Conservation (phyloP, 2,888 invertebrate genomes). For the Prosopocoilus inquinatus region DNA sequence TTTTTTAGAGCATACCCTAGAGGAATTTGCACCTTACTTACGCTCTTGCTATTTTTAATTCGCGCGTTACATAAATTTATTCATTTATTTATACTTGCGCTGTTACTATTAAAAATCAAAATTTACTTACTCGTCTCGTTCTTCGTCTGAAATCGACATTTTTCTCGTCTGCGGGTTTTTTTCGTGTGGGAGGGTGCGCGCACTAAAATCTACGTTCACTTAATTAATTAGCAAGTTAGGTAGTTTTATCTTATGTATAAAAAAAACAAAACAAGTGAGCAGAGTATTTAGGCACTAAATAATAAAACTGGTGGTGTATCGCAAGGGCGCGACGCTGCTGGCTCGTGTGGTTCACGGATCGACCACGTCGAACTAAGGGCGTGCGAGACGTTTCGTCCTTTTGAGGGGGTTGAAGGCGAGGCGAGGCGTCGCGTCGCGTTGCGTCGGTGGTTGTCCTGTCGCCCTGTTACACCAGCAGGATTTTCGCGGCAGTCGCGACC, state of each 20-base stretch:
- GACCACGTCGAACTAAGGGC: not conserved
- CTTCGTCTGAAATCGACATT: constrained; percentile 67
- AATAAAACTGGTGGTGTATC: constrained; percentile 4
- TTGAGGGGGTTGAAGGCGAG: not conserved
- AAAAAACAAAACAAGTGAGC: not conserved
- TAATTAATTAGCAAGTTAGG: no score
- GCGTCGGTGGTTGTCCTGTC: not conserved
- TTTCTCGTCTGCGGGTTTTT: constrained; percentile 7
- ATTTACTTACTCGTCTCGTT: constrained; percentile 68
- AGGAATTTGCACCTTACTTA: no score
- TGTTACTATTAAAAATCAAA: constrained; percentile 6
- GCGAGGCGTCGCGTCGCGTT: no score
- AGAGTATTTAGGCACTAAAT: not conserved
- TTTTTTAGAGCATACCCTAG: no score
- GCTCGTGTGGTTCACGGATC: not conserved
- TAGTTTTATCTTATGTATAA: not conserved
- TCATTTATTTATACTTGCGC: no score
- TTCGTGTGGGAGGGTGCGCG: no score
- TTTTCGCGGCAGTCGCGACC: no score
- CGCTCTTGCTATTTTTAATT: no score
- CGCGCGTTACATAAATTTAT: no score
- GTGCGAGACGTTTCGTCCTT: not conserved
- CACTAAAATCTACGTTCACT: no score
- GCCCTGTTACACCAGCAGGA: not conserved
- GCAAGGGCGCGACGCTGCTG: constrained; percentile 1